A percentile compares a stretch with the other conserved stretches of the same genome.
Conservation (phyloP, 2,888 invertebrate species). For the Phalera bucephala region DNA sequence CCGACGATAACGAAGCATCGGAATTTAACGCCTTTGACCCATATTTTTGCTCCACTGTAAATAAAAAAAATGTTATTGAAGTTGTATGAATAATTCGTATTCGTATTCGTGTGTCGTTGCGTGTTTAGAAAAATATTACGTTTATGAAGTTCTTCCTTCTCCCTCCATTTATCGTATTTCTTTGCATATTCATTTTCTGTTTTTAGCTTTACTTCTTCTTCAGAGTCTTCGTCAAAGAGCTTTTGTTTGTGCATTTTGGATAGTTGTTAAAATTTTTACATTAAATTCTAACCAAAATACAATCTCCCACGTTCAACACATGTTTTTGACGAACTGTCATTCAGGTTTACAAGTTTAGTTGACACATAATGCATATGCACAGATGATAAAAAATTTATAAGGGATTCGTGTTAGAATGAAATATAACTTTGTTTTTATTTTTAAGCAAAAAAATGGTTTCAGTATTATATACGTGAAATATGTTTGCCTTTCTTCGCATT, state of each 20-base stretch:
- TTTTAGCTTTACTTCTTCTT: constrained; percentile 82
- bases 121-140: constrained; percentile 76
- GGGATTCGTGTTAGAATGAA: no score
- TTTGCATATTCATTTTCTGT: constrained; percentile 92
- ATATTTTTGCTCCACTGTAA: constrained; percentile 89
- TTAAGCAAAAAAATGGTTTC: no score
- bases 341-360: no score
- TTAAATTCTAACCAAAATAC: constrained; percentile 16
- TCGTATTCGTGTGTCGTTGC: no score
- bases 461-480: no score
- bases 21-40: constrained; percentile 81
- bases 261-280: constrained; percentile 3
- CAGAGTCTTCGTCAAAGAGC: constrained; percentile 83
- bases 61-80: constrained; percentile 8
- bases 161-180: constrained; percentile 91
- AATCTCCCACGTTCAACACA: background rate
- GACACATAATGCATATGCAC: no score
- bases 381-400: no score
- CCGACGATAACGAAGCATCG: constrained; percentile 72
- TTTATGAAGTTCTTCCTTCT: constrained; percentile 93
- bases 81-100: no score
- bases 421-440: no score
- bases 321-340: constrained; percentile 6
- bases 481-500: no score
- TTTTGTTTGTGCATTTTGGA: constrained; percentile 53